Percentiles rank a stretch among this genome's conserved stretches.
These are phyloP conservation scores for Tychaedon coryphoeus DNA, from an alignment of 2,113 vertebrate genomes.

Conservation along the genomic window DNA sequence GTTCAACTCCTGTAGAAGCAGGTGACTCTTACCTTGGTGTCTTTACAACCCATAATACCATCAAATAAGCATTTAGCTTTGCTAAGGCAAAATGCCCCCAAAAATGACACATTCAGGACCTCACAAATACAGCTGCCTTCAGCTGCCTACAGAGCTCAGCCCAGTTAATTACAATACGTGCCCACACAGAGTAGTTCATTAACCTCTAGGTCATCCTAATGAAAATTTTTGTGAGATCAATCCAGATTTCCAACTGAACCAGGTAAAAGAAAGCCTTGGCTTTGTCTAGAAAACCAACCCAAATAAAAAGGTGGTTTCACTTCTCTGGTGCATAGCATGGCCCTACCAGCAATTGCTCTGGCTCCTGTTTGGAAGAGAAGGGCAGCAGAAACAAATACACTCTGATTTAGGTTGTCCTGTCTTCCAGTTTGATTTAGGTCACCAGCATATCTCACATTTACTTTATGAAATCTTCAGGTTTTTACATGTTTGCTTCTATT, in stretches of 20 bases:
- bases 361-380: neutral
- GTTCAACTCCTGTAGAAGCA: neutral
- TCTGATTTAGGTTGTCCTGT: neutral
- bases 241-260: neutral
- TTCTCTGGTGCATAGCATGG: neutral
- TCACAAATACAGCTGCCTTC: neutral
- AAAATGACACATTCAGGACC: neutral
- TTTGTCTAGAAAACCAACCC: neutral
- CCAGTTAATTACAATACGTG: neutral
- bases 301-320: neutral
- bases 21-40: neutral
- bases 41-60: neutral
- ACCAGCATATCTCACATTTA: neutral
- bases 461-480: neutral
- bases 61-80: neutral
- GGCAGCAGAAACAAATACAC: neutral
- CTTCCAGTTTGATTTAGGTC: neutral
- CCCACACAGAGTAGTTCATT: neutral
- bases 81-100: neutral
- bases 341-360: neutral
- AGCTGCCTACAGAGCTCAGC: neutral
- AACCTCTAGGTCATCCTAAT: neutral
- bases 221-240: neutral
- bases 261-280: neutral
- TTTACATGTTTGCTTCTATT: conserved; percentile 3